These are phyloP conservation scores for Steinernema carpocapsae DNA, from an alignment of 2,888 invertebrate genomes.

Conservation along the genomic window DNA sequence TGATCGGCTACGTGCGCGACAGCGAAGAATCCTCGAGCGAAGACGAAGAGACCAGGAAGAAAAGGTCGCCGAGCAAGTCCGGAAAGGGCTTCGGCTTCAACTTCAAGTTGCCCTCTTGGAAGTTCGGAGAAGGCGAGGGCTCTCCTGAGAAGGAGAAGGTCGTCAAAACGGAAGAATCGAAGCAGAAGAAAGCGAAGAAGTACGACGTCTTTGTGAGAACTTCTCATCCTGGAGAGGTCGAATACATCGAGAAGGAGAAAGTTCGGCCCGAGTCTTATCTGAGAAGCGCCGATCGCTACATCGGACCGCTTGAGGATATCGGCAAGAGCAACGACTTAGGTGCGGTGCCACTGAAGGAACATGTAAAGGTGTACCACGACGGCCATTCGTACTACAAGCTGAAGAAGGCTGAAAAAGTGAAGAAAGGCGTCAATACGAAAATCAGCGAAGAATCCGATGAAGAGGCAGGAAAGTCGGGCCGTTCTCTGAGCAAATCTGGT, in stretches of 20 bases:
- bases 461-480: neutral
- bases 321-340: slow-evolving; percentile 40
- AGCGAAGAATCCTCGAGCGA: slow-evolving; percentile 4
- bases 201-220: slow-evolving; percentile 19
- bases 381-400: slow-evolving; percentile 46
- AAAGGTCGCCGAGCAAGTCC: neutral
- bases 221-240: slow-evolving; percentile 28
- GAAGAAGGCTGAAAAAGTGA: slow-evolving; percentile 32
- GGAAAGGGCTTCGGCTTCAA: neutral
- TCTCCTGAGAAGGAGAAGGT: neutral
- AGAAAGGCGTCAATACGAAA: slow-evolving; percentile 3
- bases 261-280: neutral
- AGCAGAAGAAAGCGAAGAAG: slow-evolving; percentile 28
- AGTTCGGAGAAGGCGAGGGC: slow-evolving; percentile 16
- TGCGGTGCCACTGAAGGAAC: slow-evolving; percentile 38
- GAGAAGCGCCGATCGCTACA: neutral
- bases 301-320: neutral
- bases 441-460: slow-evolving; percentile 22
- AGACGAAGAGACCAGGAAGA: neutral
- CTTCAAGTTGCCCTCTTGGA: slow-evolving; percentile 16
- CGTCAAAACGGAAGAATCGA: slow-evolving; percentile 7
- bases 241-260: slow-evolving; percentile 27
- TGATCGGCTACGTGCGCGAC: neutral
- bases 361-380: slow-evolving; percentile 43
- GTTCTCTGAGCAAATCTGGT: slow-evolving; percentile 39